Evolutionary conservation across 1,140 invertebrate genomes (phyloP).

Genomic region (Tribolium castaneum): DNA sequence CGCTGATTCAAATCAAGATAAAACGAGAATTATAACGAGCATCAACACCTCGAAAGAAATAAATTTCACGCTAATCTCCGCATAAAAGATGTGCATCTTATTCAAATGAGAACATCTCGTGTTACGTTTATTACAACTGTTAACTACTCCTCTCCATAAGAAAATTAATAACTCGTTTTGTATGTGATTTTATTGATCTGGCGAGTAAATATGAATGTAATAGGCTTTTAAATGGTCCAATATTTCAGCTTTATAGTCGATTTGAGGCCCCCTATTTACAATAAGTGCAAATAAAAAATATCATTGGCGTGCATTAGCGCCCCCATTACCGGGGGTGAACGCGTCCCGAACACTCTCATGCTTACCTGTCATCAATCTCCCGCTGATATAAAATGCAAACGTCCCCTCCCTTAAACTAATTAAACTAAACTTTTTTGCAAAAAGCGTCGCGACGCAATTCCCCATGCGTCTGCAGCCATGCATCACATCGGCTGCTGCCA

Average conservation of each 20-base stretch:
- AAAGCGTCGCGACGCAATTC: conserved; percentile 51
- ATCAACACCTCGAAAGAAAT: too few species aligned
- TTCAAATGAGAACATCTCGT: not conserved
- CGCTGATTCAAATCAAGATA: too few species aligned
- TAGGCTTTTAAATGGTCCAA: not conserved
- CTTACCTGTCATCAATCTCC: not conserved
- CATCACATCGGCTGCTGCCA: conserved; percentile 51
- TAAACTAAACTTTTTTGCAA: conserved; percentile 42
- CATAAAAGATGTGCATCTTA: not conserved
- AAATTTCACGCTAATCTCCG: too few species aligned
- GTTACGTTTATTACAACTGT: not conserved
- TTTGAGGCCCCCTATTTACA: not conserved
- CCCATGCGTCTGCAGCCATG: conserved; percentile 48
- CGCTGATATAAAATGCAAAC: conserved; percentile 2
- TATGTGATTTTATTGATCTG: not conserved
- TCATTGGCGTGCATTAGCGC: not conserved
- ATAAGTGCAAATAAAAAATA: not conserved
- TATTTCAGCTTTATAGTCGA: not conserved
- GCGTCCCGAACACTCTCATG: not conserved
- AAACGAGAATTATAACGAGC: too few species aligned
- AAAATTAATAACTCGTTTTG: not conserved
- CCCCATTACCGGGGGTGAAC: not conserved
- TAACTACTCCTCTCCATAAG: not conserved
- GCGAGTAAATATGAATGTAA: not conserved
- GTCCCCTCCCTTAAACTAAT: not conserved